phyloP scores from a whole-genome alignment of 2,888 invertebrate species.

The Synanthedon andrenaeformis region DNA sequence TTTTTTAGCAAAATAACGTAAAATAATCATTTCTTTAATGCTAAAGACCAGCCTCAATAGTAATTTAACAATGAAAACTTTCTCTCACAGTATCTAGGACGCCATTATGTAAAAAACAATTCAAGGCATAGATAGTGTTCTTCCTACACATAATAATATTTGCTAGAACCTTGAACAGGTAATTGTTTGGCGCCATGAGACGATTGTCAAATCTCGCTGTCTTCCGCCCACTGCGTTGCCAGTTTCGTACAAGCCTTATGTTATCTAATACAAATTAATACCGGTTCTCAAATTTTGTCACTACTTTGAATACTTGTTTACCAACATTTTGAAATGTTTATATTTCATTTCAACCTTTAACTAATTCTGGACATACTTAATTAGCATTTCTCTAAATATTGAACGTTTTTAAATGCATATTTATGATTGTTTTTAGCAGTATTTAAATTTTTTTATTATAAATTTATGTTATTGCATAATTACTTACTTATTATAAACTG shows the following conservation, averaged over 20 bases:
- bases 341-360: neutral
- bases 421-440: too few relatives aligned
- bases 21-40: too few relatives aligned
- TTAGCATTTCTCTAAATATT: too few relatives aligned
- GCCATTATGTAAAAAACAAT: conserved; percentile 14
- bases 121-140: conserved; percentile 21
- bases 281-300: conserved; percentile 28
- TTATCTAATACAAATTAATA: conserved; percentile 33
- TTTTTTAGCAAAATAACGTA: too few relatives aligned
- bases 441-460: too few relatives aligned
- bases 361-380: too few relatives aligned
- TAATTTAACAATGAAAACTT: neutral
- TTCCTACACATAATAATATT: conserved; percentile 24
- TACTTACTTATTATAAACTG: too few relatives aligned
- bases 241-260: conserved; percentile 18
- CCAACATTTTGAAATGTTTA: conserved; percentile 13
- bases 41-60: too few relatives aligned
- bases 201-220: conserved; percentile 26
- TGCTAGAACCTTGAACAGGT: conserved; percentile 37
- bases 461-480: too few relatives aligned
- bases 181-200: conserved; percentile 24
- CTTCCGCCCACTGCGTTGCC: conserved; percentile 31
- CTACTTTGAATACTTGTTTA: conserved; percentile 29
- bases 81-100: neutral
- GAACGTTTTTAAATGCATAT: too few relatives aligned